phyloP scores from a whole-genome alignment of 1,140 invertebrate species.

The Galleria mellonella region DNA sequence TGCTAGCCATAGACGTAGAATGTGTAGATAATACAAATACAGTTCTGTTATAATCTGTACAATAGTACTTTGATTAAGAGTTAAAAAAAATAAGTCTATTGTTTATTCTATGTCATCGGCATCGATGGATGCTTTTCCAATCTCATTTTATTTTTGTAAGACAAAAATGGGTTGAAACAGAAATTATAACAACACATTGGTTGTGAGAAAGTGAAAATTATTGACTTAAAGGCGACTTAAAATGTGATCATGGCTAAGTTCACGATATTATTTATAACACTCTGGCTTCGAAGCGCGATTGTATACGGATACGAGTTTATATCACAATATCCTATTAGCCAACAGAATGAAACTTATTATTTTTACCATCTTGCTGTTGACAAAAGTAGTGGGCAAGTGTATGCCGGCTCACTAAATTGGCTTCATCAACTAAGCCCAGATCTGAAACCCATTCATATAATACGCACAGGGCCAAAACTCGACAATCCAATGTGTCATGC shows the following conservation, averaged over 20 bases:
- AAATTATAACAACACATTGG: constrained; percentile 31
- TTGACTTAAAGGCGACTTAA: constrained; percentile 33
- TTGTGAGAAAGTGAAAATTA: constrained; percentile 46
- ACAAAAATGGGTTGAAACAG: constrained; percentile 68
- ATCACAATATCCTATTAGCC: constrained; percentile 61
- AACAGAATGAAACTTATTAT: constrained; percentile 63
- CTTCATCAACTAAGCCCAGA: constrained; percentile 87
- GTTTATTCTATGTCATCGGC: constrained; percentile 68
- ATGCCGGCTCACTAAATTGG: constrained; percentile 88
- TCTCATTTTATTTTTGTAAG: constrained; percentile 54
- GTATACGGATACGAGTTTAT: constrained; percentile 64
- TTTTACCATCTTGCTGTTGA: constrained; percentile 75
- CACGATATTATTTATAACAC: constrained; percentile 55
- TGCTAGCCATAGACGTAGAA: too few species aligned
- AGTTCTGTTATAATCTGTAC: too few species aligned
- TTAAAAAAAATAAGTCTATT: constrained; percentile 24
- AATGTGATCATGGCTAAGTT: constrained; percentile 66
- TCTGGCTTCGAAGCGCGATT: constrained; percentile 59
- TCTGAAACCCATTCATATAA: constrained; percentile 81
- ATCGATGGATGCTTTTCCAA: constrained; percentile 60
- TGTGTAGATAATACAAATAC: too few species aligned
- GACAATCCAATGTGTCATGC: constrained; percentile 93
- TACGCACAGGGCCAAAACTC: constrained; percentile 82
- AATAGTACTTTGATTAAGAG: too few species aligned
- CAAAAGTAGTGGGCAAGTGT: constrained; percentile 78